Base-by-base conservation (phyloP, 2,888 invertebrate genomes). In the Caenorhabditis zanzibari region DNA sequence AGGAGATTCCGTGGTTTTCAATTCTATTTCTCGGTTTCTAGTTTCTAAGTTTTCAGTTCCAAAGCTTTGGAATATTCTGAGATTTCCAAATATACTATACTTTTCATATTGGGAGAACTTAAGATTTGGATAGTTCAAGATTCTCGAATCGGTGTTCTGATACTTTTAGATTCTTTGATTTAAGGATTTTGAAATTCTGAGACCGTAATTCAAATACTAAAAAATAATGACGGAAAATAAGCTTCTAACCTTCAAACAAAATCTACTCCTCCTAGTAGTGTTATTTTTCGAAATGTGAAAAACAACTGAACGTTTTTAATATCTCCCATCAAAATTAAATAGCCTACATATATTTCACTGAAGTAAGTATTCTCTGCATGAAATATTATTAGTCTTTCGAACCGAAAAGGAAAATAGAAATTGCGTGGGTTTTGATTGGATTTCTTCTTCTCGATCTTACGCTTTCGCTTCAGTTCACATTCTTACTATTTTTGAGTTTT, bases 291-390 rank as follows among this genome's bases (percentile, higher is more conserved):
- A n/a, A n/a, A n/a, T n/a, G n/a, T n/a, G 63, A 63, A 63, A 63
- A 61, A 61, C 61, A 61, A 61, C 61, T 61, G 16, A 2, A 56
- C 26, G 35, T 14, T 26, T 63, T 24, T 2, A 63, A 63, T 44
- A 63, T 44, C 26, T 24, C 10, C 44, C 44, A 19, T 19, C n/a
- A 26, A 28, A 63, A 63, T n/a, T 24, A 63, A 63, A 63, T 61
- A 59, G 26, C 19, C 35, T 32, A 47, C 19, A 19, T n/a, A n/a
- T n/a, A n/a, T n/a, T n/a, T 26, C 28, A 47, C 44, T 41, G n/a
- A 47, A 24, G n/a, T n/a, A 26, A 61, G 14, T 22, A 24, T 54
- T 54, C 47, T 47, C n/a, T 19, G n/a, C 47, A 24, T 9, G 24
- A 54, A 54, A 14, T 26, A 22, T 54, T 26, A 54, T 54, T 54